phyloP scores from a whole-genome alignment of 1,140 invertebrate genomes.

The Cyphomyrmex costatus region DNA sequence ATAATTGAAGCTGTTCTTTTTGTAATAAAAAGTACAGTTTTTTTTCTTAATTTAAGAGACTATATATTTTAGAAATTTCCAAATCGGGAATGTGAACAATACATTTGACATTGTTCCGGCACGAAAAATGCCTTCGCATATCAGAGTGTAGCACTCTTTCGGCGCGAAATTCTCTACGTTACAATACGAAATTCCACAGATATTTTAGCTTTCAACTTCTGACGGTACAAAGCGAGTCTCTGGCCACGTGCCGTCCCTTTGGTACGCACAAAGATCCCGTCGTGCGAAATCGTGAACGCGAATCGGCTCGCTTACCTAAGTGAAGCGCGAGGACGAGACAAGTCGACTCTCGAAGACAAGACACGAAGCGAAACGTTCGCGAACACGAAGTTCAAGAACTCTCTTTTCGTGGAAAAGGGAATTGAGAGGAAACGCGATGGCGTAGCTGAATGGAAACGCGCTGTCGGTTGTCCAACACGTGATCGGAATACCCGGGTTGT shows the following conservation, averaged over 20 bases:
- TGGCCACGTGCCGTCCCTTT: constrained; percentile 25
- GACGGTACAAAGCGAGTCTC: constrained; percentile 24
- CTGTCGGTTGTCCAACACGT: constrained; percentile 66
- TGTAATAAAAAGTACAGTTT: background rate
- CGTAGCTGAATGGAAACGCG: constrained; percentile 53
- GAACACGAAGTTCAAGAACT: background rate
- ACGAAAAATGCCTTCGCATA: constrained; percentile 1
- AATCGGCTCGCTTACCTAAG: constrained; percentile 36
- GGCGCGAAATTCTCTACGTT: constrained; percentile 7
- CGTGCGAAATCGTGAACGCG: constrained; percentile 40
- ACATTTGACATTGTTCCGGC: constrained; percentile 14
- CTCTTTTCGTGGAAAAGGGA: constrained; percentile 19
- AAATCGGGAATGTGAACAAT: background rate
- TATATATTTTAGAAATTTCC: background rate
- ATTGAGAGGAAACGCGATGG: constrained; percentile 55
- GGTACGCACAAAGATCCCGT: constrained; percentile 16
- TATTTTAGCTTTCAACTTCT: constrained; percentile 38
- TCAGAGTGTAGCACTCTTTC: constrained; percentile 10
- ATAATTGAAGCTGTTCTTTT: too few species aligned
- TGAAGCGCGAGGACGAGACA: background rate
- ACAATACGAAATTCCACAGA: constrained; percentile 52
- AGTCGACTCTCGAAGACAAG: constrained; percentile 34
- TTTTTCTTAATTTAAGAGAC: background rate
- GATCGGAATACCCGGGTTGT: constrained; percentile 68
- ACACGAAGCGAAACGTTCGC: background rate